These are phyloP conservation scores for Hemiscyllium ocellatum DNA, from an alignment of 2,113 vertebrate genomes.

Conservation along the genomic window DNA sequence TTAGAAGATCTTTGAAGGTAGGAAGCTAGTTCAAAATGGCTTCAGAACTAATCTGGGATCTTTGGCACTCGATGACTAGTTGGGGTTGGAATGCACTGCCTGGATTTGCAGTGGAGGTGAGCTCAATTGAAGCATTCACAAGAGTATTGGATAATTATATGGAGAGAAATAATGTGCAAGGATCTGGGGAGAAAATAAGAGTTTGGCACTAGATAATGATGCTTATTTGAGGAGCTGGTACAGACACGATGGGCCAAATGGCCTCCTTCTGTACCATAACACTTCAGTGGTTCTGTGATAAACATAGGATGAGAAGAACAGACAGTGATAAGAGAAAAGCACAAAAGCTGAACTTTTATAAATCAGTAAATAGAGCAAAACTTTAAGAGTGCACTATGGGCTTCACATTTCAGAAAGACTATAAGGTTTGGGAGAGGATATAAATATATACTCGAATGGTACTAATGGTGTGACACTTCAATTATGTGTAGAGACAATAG, in stretches of 20 bases:
- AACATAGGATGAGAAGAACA: background rate
- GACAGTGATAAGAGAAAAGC: background rate
- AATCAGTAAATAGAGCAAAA: background rate
- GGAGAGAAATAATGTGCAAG: too few species aligned
- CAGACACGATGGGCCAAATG: too few species aligned
- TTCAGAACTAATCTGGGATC: background rate
- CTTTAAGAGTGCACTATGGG: background rate
- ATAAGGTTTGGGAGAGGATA: background rate
- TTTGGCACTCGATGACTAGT: background rate
- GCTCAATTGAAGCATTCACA: too few species aligned
- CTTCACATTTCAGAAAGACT: background rate
- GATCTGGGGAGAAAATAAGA: too few species aligned
- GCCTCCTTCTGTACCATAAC: too few species aligned
- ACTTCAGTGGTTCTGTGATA: too few species aligned
- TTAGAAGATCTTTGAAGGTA: background rate
- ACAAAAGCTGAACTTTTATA: background rate
- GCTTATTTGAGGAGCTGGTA: too few species aligned
- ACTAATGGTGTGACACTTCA: background rate
- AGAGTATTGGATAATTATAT: too few species aligned
- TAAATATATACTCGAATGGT: background rate
- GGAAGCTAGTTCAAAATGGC: background rate
- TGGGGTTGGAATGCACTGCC: too few species aligned
- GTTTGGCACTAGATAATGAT: too few species aligned
- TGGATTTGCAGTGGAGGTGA: too few species aligned
- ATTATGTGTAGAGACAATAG: background rate